Conservation (phyloP, 2,113 vertebrate genomes). For the Eurypyga helias region DNA sequence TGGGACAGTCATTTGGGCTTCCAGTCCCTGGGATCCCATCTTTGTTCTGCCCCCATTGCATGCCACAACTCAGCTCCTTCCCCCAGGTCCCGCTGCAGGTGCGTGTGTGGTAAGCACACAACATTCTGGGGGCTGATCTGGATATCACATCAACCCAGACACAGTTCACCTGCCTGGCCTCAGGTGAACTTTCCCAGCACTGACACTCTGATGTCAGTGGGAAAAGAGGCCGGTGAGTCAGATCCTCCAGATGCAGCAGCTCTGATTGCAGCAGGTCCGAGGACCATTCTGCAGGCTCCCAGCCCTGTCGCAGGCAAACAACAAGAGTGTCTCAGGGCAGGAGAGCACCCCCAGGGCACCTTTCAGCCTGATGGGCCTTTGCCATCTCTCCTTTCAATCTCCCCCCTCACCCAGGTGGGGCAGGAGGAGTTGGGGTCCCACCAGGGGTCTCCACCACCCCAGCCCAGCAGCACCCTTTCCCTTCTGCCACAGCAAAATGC, state of each 20-base stretch:
- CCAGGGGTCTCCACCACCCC: neutral
- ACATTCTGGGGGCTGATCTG: neutral
- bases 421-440: neutral
- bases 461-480: neutral
- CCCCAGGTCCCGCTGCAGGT: neutral
- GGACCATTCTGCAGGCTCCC: accelerated
- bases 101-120: neutral
- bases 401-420: neutral
- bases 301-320: neutral
- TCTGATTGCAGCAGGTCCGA: neutral
- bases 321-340: neutral
- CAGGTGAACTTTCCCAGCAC: neutral
- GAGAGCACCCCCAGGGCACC: neutral
- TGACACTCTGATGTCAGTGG: neutral
- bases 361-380: neutral
- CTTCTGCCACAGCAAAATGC: neutral
- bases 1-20: neutral
- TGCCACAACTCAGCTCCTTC: neutral
- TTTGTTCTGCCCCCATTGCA: neutral
- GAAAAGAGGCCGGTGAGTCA: neutral
- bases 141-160: neutral
- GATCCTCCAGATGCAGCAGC: neutral
- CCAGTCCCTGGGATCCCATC: neutral
- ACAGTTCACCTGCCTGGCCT: neutral
- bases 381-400: neutral